A percentile compares a stretch with the other conserved stretches of the same genome.
These are phyloP conservation scores for Ptychadena robeensis DNA, from an alignment of 2,797 vertebrate genomes.

Conservation along the genomic window DNA sequence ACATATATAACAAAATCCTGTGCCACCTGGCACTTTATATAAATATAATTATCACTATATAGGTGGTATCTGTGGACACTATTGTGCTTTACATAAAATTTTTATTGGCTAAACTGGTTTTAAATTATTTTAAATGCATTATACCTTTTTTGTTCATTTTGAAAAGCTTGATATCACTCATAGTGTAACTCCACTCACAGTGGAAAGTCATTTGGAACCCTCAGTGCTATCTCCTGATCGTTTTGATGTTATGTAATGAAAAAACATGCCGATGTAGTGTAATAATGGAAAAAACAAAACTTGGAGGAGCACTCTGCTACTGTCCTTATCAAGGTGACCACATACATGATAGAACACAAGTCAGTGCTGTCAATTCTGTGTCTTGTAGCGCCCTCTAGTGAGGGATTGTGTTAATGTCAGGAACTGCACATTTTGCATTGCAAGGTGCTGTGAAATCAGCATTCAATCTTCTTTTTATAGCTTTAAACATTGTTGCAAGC, in stretches of 20 bases:
- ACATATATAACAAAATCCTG: no score
- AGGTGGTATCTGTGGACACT: no score
- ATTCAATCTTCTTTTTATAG: background rate
- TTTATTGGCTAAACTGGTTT: no score
- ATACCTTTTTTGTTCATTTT: background rate
- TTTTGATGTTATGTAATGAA: background rate
- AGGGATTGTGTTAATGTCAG: background rate
- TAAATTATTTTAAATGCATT: no score
- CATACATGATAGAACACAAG: slow-evolving; percentile 7
- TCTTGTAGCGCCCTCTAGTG: slow-evolving; percentile 53
- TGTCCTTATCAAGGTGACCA: slow-evolving; percentile 31
- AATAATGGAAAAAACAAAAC: background rate
- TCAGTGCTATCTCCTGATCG: background rate
- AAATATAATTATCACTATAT: no score
- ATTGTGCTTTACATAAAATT: no score
- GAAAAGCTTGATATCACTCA: background rate
- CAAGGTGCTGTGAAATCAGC: background rate
- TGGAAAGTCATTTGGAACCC: background rate
- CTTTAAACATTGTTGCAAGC: background rate
- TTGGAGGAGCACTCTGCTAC: slow-evolving; percentile 14
- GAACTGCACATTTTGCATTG: background rate
- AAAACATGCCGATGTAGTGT: background rate
- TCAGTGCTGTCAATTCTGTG: slow-evolving; percentile 15
- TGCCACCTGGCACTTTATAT: no score
- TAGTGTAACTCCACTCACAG: background rate